Evolutionary conservation across 2,113 vertebrate genomes (phyloP), one percentile per base, ranked within the genome.

Genomic region (Takifugu bimaculatus): DNA sequence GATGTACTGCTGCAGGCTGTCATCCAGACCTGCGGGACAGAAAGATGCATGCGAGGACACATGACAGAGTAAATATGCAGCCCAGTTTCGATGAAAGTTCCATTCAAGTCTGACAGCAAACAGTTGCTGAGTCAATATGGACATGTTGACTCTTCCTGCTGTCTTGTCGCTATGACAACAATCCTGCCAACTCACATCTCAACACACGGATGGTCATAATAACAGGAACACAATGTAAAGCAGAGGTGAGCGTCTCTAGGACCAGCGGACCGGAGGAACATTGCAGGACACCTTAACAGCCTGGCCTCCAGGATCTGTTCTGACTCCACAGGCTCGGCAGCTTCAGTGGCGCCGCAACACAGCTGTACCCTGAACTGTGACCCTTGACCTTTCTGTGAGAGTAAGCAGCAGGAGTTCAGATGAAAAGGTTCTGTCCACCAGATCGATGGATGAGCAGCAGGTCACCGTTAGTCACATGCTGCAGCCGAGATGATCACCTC

Each of bases 1-100:
- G 65, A 95, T 79, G 35, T 97, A 97, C 49, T 92, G 93, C 83
- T 97, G 96, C 65, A 98, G 86, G 65, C 91, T 92, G 85, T 98
- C 95, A 4, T 98, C 96, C 77, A 98, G 79, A 13, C 96, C 96
- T 96, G 75, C 14, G 74, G 50, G 55, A 72, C 39, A 49, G 32
- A 27, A 3, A 1, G 13, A 44, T 10, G 28, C 4, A 39, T 1
- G 1, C 4, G 26, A 14, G 26, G 51, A 7, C 13, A 7, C 3
- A 4, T 25, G 48, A n/a, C 6, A 25, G 1, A 26, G 50, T 3
- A 9, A 20, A 7, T 2, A 50, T 7, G 6, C 50, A 43, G 20
- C 35, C 15, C 26, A 62, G 69, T 69, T 72, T 77, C 69, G 44
- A 58, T 56, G 57, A 14, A 26, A 57, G 45, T 44, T 70, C 27